Evolutionary conservation across 2,113 vertebrate genomes (phyloP).

Genomic region (Platysteira castanea): DNA sequence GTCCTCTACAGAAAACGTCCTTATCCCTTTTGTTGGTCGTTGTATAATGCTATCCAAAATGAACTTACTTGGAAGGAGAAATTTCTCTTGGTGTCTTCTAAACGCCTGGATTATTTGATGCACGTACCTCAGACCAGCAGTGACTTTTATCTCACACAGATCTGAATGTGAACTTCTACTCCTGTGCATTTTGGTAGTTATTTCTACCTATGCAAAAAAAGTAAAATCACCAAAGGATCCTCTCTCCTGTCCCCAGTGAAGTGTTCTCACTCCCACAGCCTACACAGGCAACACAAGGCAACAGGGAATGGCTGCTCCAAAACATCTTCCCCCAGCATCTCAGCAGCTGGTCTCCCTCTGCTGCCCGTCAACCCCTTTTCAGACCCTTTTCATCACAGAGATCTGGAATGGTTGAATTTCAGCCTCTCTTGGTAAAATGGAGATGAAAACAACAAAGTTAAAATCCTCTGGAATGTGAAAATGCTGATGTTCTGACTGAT

Average conservation of each 20-base stretch:
- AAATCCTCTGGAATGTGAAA: background rate
- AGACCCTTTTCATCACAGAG: background rate
- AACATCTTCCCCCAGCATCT: background rate
- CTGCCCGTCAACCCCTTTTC: background rate
- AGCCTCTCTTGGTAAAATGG: background rate
- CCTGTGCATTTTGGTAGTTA: background rate
- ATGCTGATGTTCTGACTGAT: background rate
- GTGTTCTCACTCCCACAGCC: background rate
- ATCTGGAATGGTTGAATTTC: background rate
- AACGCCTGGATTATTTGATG: background rate
- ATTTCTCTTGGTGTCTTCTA: background rate
- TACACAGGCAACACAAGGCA: background rate
- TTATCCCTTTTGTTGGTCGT: background rate
- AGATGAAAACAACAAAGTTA: background rate
- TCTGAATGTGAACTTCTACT: background rate
- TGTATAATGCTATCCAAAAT: background rate
- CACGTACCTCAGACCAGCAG: background rate
- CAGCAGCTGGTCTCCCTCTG: background rate
- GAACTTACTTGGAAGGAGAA: background rate
- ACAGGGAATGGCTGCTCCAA: background rate
- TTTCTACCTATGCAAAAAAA: background rate
- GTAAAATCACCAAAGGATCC: background rate
- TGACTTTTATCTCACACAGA: background rate
- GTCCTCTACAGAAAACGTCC: background rate
- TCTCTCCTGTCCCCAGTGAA: background rate